phyloP scores from a whole-genome alignment of 2,797 vertebrate genomes.

The Pangasius mekongensis region DNA sequence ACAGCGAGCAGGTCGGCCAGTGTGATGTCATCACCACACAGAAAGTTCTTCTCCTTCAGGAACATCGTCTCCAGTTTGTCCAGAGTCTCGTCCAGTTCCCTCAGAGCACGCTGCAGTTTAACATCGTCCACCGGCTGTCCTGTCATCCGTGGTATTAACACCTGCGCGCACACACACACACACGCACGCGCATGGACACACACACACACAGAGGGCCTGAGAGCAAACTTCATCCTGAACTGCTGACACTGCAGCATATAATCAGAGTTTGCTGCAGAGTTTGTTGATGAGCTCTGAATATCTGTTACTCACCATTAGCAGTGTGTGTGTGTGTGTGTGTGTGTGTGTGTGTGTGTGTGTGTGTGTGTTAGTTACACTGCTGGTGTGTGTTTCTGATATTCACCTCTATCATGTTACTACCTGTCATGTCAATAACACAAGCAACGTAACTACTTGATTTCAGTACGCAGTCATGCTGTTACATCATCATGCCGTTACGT shows the following conservation, averaged over 20 bases:
- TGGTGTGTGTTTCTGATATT: background rate
- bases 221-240: background rate
- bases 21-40: slow-evolving; percentile 78
- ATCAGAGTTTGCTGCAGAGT: background rate
- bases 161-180: slow-evolving; percentile 58
- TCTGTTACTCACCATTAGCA: background rate
- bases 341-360: background rate
- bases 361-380: background rate
- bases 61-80: slow-evolving; percentile 76
- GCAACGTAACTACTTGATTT: background rate
- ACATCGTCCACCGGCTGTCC: slow-evolving; percentile 59
- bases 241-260: background rate
- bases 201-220: too few species aligned
- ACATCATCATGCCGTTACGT: too few species aligned
- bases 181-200: background rate
- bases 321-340: background rate
- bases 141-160: slow-evolving; percentile 65
- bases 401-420: background rate
- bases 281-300: background rate
- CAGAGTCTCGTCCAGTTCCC: slow-evolving; percentile 68
- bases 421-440: background rate
- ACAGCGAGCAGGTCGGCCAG: slow-evolving; percentile 77
- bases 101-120: slow-evolving; percentile 64
- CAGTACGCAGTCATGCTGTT: background rate
- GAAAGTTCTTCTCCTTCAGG: slow-evolving; percentile 71